Evolutionary conservation across 2,888 invertebrate genomes (phyloP).

Genomic region (Cactoblastis cactorum): DNA sequence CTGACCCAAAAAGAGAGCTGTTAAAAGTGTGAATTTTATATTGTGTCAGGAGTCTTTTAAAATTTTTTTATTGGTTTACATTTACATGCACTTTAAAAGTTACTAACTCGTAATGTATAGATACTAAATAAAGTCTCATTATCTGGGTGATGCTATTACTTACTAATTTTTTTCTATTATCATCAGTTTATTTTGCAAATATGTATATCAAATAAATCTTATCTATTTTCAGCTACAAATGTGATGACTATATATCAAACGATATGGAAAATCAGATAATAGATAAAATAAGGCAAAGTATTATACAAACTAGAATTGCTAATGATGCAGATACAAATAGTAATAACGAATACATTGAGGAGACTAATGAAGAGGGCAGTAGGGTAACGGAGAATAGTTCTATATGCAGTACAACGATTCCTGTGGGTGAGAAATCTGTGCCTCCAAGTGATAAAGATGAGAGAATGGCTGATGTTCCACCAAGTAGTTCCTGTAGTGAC

Average conservation of each 20-base stretch:
- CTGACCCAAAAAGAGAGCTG: too few species aligned
- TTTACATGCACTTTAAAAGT: too few species aligned
- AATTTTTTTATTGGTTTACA: too few species aligned
- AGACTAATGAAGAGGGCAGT: slow-evolving; percentile 43
- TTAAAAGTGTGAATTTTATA: too few species aligned
- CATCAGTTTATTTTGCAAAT: not conserved
- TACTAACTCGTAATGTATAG: too few species aligned
- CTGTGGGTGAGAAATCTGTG: slow-evolving; percentile 28
- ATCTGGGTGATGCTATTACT: too few species aligned
- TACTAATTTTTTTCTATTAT: too few species aligned
- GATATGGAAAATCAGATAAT: slow-evolving; percentile 80
- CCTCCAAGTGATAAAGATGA: slow-evolving; percentile 35
- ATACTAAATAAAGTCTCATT: too few species aligned
- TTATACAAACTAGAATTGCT: slow-evolving; percentile 48
- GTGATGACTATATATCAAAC: slow-evolving; percentile 89
- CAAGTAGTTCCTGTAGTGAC: slow-evolving; percentile 40
- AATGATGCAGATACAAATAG: slow-evolving; percentile 33
- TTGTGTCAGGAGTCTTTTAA: too few species aligned
- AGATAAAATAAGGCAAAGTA: slow-evolving; percentile 77
- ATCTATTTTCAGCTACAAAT: slow-evolving; percentile 82
- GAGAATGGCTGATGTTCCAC: slow-evolving; percentile 27
- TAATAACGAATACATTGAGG: slow-evolving; percentile 35
- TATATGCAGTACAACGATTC: slow-evolving; percentile 24
- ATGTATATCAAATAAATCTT: slow-evolving; percentile 1
- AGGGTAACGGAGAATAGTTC: slow-evolving; percentile 36